A percentile compares a stretch with the other conserved stretches of the same genome.
Conservation (phyloP, 2,888 invertebrate species). For the Lutraria lutraria region DNA sequence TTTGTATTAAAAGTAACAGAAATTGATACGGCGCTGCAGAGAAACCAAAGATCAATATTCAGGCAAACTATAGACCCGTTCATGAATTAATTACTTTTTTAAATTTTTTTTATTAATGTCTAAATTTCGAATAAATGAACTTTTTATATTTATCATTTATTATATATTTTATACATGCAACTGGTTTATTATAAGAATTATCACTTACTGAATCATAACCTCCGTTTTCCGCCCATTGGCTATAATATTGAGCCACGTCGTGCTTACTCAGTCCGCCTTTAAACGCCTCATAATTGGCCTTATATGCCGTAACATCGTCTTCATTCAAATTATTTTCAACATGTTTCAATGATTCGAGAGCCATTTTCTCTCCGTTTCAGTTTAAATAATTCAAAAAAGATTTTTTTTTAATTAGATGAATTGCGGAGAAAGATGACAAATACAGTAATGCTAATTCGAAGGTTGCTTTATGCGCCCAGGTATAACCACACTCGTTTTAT, state of each 20-base stretch:
- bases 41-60: too few relatives aligned
- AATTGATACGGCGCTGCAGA: too few relatives aligned
- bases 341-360: conserved; percentile 26
- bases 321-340: conserved; percentile 1
- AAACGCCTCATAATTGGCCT: conserved; percentile 56
- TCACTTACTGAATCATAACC: conserved; percentile 64
- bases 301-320: conserved; percentile 42
- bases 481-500: neutral
- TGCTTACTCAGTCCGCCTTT: conserved; percentile 66
- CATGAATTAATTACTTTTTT: too few relatives aligned
- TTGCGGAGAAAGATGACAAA: neutral
- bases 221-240: conserved; percentile 80
- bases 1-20: too few relatives aligned
- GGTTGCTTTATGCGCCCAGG: neutral
- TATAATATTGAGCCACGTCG: conserved; percentile 81
- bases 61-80: too few relatives aligned
- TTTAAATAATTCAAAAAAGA: neutral
- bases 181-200: too few relatives aligned
- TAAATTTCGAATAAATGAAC: neutral
- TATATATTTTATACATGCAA: neutral
- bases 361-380: conserved; percentile 1
- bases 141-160: neutral
- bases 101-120: too few relatives aligned
- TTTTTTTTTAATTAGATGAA: neutral
- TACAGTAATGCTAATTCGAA: neutral